phyloP scores from a whole-genome alignment of 2,888 invertebrate genomes.

The Tryphoninae sp. region DNA sequence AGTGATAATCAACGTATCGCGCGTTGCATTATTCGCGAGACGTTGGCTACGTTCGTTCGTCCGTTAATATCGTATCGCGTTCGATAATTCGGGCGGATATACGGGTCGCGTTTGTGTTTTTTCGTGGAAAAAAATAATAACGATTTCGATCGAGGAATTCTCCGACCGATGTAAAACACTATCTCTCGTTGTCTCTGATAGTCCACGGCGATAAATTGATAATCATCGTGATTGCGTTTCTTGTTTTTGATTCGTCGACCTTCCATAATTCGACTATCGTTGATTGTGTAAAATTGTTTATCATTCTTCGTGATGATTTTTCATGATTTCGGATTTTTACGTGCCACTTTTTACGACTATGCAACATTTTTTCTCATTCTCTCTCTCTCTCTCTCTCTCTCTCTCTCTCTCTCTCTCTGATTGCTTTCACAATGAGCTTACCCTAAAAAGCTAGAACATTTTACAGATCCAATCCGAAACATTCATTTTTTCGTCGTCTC shows the following conservation, averaged over 20 bases:
- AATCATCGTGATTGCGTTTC: slow-evolving; percentile 32
- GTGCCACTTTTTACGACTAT: slow-evolving; percentile 68
- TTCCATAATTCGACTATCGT: not conserved
- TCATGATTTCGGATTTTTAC: slow-evolving; percentile 34
- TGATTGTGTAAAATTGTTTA: no score
- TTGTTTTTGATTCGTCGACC: slow-evolving; percentile 4
- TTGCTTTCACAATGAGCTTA: slow-evolving; percentile 80
- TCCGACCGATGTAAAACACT: not conserved
- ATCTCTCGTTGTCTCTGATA: slow-evolving; percentile 37
- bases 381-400: no score
- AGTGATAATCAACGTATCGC: slow-evolving; percentile 28
- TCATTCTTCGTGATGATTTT: not conserved
- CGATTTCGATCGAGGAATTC: slow-evolving; percentile 40
- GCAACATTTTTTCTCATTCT: slow-evolving; percentile 60
- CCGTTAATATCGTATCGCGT: not conserved
- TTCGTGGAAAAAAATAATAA: slow-evolving; percentile 57
- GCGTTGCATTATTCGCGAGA: slow-evolving; percentile 18
- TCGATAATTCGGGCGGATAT: slow-evolving; percentile 14
- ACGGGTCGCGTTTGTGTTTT: slow-evolving; percentile 37
- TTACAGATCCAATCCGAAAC: slow-evolving; percentile 16
- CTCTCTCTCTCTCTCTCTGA: slow-evolving; percentile 67
- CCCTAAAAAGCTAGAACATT: slow-evolving; percentile 57
- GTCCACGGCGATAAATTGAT: slow-evolving; percentile 48
- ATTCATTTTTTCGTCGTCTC: slow-evolving; percentile 21
- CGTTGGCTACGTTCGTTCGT: not conserved